These are phyloP conservation scores for Microplitis deprimator DNA, from an alignment of 2,888 invertebrate genomes.

Conservation along the genomic window DNA sequence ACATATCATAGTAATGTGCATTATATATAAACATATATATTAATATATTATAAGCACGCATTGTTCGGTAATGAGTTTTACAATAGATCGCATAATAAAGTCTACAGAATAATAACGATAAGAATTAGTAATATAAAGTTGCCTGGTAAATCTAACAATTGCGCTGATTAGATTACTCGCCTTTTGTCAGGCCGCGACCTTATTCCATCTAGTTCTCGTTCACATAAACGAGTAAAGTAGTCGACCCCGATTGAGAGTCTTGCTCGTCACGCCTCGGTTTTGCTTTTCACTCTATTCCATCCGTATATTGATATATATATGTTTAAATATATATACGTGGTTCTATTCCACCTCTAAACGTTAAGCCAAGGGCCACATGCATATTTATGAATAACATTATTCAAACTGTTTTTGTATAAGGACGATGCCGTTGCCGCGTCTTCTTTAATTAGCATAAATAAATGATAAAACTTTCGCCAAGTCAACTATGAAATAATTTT, in stretches of 20 bases:
- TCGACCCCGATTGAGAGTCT: conserved; percentile 56
- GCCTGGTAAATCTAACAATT: conserved; percentile 40
- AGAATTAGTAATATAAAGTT: conserved; percentile 24
- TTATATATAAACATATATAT: too few species aligned
- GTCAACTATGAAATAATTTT: neutral
- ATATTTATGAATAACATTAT: conserved; percentile 69
- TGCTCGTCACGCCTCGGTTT: conserved; percentile 61
- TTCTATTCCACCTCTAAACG: conserved; percentile 31
- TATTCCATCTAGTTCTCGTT: conserved; percentile 56
- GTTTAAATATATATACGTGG: neutral
- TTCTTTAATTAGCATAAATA: conserved; percentile 63
- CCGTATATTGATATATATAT: conserved; percentile 12
- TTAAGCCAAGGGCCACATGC: conserved; percentile 55
- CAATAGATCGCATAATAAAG: neutral
- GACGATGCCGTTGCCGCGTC: conserved; percentile 60
- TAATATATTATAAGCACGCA: neutral
- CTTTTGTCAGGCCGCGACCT: conserved; percentile 57
- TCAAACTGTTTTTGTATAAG: conserved; percentile 68
- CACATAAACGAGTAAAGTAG: conserved; percentile 45
- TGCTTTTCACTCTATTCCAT: conserved; percentile 44
- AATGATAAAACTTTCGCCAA: conserved; percentile 59
- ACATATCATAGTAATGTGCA: too few species aligned
- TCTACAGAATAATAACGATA: conserved; percentile 10
- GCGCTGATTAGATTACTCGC: conserved; percentile 44
- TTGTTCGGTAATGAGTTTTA: neutral